These are phyloP conservation scores for Orchesella flavescens DNA, from an alignment of 2,888 invertebrate species.

Conservation along the genomic window DNA sequence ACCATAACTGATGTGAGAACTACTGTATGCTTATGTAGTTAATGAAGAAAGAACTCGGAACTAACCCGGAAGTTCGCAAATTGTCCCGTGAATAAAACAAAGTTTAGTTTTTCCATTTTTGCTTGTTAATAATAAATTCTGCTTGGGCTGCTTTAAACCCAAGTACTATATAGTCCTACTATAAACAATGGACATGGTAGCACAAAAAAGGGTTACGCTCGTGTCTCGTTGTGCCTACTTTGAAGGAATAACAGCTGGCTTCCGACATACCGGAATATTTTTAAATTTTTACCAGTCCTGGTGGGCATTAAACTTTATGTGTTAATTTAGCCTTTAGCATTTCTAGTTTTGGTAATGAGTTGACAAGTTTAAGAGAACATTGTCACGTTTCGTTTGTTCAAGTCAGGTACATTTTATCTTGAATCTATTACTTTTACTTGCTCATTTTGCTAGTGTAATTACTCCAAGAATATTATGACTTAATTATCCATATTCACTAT, in stretches of 20 bases:
- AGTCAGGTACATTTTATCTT: no score
- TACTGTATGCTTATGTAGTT: no score
- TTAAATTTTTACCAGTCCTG: neutral
- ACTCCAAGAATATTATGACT: no score
- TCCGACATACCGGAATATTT: neutral
- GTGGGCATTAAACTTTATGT: neutral
- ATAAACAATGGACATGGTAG: neutral
- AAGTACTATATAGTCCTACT: neutral
- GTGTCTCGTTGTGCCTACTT: neutral
- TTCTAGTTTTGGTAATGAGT: neutral
- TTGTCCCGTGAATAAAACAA: constrained; percentile 28
- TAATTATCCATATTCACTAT: no score
- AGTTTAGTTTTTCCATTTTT: constrained; percentile 1
- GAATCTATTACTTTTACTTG: no score
- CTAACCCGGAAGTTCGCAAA: constrained; percentile 50
- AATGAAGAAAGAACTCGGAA: neutral
- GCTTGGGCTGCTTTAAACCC: neutral
- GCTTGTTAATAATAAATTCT: constrained; percentile 24
- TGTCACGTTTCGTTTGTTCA: constrained; percentile 17
- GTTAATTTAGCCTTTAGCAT: constrained; percentile 2
- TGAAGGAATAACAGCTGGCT: neutral
- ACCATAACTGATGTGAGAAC: no score
- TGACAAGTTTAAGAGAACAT: neutral
- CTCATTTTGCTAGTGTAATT: no score
- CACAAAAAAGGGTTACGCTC: neutral